phyloP scores from a whole-genome alignment of 2,888 invertebrate genomes.

The Gasteruption jaculator region DNA sequence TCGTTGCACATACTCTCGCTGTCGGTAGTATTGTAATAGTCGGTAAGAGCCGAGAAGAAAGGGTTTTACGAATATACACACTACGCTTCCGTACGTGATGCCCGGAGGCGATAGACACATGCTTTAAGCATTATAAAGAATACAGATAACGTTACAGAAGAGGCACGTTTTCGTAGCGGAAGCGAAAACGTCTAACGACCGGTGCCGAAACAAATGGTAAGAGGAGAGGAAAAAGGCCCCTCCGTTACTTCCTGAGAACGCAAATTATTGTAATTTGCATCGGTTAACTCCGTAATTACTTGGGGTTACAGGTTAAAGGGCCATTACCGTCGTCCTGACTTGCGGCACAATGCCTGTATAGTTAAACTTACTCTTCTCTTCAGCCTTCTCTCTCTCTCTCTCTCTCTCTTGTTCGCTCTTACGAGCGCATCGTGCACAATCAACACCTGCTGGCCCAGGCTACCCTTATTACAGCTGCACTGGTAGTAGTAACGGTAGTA shows the following conservation, averaged over 20 bases:
- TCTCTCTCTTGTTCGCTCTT: constrained; percentile 4
- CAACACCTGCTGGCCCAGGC: constrained; percentile 31
- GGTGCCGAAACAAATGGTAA: constrained; percentile 24
- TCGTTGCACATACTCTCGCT: no score
- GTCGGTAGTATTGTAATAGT: no score
- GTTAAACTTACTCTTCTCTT: constrained; percentile 22
- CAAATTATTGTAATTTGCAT: constrained; percentile 46
- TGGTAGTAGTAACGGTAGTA: no score
- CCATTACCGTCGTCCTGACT: constrained; percentile 36
- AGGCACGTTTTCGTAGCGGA: no score
- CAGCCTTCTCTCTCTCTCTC: no score
- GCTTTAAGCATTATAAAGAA: constrained; percentile 25
- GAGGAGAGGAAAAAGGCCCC: constrained; percentile 11
- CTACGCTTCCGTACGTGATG: constrained; percentile 8
- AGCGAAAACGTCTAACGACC: constrained; percentile 24
- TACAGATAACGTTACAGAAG: constrained; percentile 29
- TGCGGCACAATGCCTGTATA: constrained; percentile 25
- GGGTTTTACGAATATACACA: constrained; percentile 8
- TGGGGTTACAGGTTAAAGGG: constrained; percentile 40
- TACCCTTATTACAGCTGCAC: no score
- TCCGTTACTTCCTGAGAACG: constrained; percentile 31
- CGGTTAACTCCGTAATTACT: constrained; percentile 43
- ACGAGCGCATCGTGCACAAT: constrained; percentile 21
- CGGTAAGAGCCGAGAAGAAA: constrained; percentile 2
- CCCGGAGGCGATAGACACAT: constrained; percentile 17